These are phyloP conservation scores for Bubo bubo DNA, from an alignment of 2,113 vertebrate species.

Conservation along the genomic window DNA sequence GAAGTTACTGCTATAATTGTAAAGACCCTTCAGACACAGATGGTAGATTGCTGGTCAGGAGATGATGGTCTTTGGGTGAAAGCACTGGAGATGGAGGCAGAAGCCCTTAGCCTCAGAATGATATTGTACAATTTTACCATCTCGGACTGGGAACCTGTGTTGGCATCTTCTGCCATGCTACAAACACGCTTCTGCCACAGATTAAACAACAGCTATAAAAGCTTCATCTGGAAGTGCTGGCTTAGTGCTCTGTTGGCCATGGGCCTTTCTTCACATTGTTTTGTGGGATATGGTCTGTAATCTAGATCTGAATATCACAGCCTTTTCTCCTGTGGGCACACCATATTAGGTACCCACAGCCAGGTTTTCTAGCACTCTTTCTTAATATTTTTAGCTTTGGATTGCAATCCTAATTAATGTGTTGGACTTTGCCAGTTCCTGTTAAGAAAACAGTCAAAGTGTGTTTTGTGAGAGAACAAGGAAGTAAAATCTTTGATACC, in stretches of 20 bases:
- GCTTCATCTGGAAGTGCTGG: neutral
- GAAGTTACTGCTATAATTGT: neutral
- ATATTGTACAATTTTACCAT: neutral
- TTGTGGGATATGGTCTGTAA: neutral
- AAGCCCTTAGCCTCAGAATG: neutral
- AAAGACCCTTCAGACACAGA: neutral
- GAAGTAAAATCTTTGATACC: neutral
- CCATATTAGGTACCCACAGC: neutral
- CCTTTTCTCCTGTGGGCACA: neutral
- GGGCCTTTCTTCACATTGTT: neutral
- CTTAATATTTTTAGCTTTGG: neutral
- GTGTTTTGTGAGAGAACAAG: neutral
- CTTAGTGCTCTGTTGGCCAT: neutral
- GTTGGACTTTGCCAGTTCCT: neutral
- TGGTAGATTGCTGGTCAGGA: neutral
- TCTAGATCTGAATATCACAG: neutral
- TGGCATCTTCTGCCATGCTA: neutral
- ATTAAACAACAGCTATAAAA: neutral
- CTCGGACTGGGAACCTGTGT: neutral
- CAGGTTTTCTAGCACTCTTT: neutral
- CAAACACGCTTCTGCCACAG: neutral
- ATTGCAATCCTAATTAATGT: neutral
- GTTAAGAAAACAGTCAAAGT: neutral
- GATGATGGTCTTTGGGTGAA: neutral
- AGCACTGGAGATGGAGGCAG: neutral